Percentiles rank a stretch among this genome's conserved stretches.
Conservation (phyloP, 2,797 vertebrate genomes). For the Epinephelus awoara region DNA sequence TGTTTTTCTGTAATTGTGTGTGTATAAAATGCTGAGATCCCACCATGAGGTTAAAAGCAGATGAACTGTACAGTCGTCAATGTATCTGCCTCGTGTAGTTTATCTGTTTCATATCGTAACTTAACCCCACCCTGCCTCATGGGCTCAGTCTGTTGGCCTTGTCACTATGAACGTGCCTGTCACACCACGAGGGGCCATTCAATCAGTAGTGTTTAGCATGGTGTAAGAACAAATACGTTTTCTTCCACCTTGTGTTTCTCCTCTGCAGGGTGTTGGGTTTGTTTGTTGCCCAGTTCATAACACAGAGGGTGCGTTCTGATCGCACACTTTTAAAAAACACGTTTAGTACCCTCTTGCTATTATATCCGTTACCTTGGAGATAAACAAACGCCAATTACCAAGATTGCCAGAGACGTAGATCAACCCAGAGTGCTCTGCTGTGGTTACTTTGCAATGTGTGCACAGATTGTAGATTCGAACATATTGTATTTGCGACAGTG, state of each 20-base stretch:
- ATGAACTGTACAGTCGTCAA: too few relatives aligned
- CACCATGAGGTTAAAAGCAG: neutral
- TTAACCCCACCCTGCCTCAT: too few relatives aligned
- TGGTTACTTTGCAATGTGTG: too few relatives aligned
- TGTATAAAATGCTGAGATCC: neutral
- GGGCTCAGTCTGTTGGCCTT: neutral
- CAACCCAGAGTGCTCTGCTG: too few relatives aligned
- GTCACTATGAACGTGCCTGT: neutral
- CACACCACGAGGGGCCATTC: neutral
- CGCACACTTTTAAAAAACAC: too few relatives aligned
- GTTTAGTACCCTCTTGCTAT: too few relatives aligned
- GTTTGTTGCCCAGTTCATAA: slow-evolving; percentile 7
- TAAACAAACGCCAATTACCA: too few relatives aligned
- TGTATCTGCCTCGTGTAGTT: neutral
- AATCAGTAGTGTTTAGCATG: slow-evolving; percentile 3
- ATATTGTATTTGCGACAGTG: too few relatives aligned
- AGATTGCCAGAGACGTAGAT: too few relatives aligned
- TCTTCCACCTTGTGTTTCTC: slow-evolving; percentile 2
- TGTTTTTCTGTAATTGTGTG: neutral
- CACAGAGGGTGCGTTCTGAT: too few relatives aligned
- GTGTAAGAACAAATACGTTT: slow-evolving; percentile 10
- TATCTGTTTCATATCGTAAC: neutral
- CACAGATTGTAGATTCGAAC: too few relatives aligned
- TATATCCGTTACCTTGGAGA: too few relatives aligned
- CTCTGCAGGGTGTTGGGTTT: slow-evolving; percentile 15